Percentiles rank a stretch among this genome's conserved stretches.
Conservation (phyloP, 1,140 invertebrate species). For the Drosophila teissieri region DNA sequence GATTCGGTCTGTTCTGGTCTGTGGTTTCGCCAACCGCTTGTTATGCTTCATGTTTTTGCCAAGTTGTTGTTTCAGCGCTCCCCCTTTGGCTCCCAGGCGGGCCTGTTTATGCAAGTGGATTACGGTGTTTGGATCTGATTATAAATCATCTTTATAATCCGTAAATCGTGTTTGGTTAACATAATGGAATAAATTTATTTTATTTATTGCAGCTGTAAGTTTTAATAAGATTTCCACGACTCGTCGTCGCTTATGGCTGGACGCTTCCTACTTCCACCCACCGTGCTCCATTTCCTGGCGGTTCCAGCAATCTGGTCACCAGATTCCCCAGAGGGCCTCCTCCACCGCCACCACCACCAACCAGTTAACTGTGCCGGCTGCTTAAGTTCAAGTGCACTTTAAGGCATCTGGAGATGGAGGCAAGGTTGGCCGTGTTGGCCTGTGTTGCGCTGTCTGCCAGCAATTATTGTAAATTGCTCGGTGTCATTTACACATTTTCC, state of each 20-base stretch:
- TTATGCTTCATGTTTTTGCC: constrained; percentile 80
- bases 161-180: constrained; percentile 83
- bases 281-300: not conserved
- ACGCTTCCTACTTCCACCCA: not conserved
- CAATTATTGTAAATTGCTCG: constrained; percentile 80
- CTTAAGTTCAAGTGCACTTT: constrained; percentile 73
- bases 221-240: constrained; percentile 81
- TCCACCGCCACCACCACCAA: not conserved
- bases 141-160: constrained; percentile 84
- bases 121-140: constrained; percentile 83
- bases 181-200: constrained; percentile 84
- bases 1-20: constrained; percentile 26
- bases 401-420: constrained; percentile 48
- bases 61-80: constrained; percentile 53
- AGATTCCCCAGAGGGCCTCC: constrained; percentile 7
- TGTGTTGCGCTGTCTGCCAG: constrained; percentile 35
- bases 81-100: constrained; percentile 15
- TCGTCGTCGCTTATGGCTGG: constrained; percentile 42
- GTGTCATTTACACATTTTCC: constrained; percentile 80
- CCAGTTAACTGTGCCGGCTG: constrained; percentile 34
- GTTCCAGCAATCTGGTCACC: constrained; percentile 14
- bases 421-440: constrained; percentile 29
- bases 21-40: constrained; percentile 62
- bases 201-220: constrained; percentile 83
- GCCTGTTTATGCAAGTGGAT: constrained; percentile 82